Percentiles rank a stretch among this genome's conserved stretches.
These are phyloP conservation scores for Entosphenus tridentatus DNA, from an alignment of 2,113 vertebrate species.

Conservation along the genomic window DNA sequence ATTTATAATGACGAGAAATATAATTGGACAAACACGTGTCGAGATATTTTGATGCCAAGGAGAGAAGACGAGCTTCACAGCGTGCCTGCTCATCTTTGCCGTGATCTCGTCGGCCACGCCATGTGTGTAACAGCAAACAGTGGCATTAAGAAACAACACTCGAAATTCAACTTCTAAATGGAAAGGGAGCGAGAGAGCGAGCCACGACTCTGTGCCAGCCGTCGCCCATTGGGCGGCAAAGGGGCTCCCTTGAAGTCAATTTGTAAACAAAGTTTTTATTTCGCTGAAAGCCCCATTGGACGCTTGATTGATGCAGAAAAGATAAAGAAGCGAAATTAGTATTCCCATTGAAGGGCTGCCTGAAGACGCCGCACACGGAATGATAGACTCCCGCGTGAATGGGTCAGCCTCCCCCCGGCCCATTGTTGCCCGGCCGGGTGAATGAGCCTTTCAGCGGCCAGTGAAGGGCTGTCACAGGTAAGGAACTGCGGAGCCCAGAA, in stretches of 20 bases:
- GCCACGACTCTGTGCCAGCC: not conserved
- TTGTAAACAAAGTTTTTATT: not conserved
- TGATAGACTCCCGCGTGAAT: slow-evolving; percentile 5
- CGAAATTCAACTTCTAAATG: too few relatives aligned
- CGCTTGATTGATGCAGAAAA: not conserved
- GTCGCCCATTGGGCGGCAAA: not conserved
- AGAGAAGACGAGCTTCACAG: too few relatives aligned
- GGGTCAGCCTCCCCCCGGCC: not conserved
- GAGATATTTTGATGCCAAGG: too few relatives aligned
- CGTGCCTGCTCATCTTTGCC: too few relatives aligned
- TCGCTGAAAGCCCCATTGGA: not conserved
- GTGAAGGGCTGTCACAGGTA: slow-evolving; percentile 6
- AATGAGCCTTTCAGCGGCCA: slow-evolving; percentile 4
- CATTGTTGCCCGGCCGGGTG: slow-evolving; percentile 1
- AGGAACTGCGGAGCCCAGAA: not conserved
- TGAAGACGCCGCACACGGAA: not conserved
- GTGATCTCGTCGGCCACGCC: too few relatives aligned
- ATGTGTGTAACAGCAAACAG: too few relatives aligned
- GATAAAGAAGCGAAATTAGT: not conserved
- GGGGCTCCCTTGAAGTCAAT: not conserved
- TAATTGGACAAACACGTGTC: too few relatives aligned
- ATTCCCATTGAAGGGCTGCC: not conserved
- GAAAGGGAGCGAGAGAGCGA: not conserved
- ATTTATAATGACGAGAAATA: too few relatives aligned
- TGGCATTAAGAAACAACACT: too few relatives aligned